Conservation (phyloP, 2,888 invertebrate species). For the Drosophila koepferae region DNA sequence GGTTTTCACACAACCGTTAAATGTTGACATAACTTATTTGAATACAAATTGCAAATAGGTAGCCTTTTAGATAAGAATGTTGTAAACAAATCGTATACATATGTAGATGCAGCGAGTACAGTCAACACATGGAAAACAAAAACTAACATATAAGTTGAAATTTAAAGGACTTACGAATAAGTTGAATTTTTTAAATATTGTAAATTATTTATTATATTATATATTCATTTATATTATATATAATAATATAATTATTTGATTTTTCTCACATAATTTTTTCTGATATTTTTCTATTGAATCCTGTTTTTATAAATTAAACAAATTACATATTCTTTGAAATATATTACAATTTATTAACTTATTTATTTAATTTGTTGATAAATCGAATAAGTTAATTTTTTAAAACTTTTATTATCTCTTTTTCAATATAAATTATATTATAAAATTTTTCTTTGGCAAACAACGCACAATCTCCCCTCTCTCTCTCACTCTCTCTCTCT, state of each 20-base stretch:
- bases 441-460: not conserved
- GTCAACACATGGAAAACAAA: not conserved
- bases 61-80: conserved; percentile 5
- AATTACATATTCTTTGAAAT: too few relatives aligned
- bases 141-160: not conserved
- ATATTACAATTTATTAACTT: too few relatives aligned
- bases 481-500: not conserved
- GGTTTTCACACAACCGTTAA: conserved; percentile 27
- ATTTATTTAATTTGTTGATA: too few relatives aligned
- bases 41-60: conserved; percentile 42
- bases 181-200: too few relatives aligned
- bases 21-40: conserved; percentile 54
- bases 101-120: not conserved
- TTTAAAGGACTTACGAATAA: too few relatives aligned
- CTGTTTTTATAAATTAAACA: too few relatives aligned
- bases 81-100: conserved; percentile 19
- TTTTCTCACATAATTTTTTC: too few relatives aligned
- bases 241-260: too few relatives aligned
- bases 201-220: too few relatives aligned
- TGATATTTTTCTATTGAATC: too few relatives aligned
- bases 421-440: not conserved
- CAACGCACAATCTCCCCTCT: not conserved
- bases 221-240: too few relatives aligned
- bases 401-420: not conserved
- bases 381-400: too few relatives aligned